Conservation (phyloP, 2,797 vertebrate species). For the Telmatherina bonti region DNA sequence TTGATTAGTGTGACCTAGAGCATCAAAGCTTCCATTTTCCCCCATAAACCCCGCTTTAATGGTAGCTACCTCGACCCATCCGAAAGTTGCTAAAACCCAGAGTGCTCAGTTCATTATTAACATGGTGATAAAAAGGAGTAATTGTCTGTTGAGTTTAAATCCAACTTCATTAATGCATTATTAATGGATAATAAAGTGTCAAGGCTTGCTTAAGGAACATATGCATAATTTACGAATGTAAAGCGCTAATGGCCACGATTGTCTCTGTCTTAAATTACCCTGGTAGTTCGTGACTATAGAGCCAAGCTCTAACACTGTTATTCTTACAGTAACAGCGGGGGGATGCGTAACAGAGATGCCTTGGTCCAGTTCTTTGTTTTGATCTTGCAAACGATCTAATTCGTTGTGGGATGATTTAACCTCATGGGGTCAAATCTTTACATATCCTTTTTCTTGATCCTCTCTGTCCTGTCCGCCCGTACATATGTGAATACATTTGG, state of each 20-base stretch:
- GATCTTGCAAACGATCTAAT: slow-evolving; percentile 12
- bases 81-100: slow-evolving; percentile 33
- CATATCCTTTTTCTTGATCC: not conserved
- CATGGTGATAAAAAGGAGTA: slow-evolving; percentile 42
- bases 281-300: slow-evolving; percentile 27
- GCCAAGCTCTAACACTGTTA: slow-evolving; percentile 1
- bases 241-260: slow-evolving; percentile 27
- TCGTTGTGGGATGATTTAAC: slow-evolving; percentile 36
- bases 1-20: slow-evolving; percentile 67
- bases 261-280: slow-evolving; percentile 38
- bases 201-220: slow-evolving; percentile 41
- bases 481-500: not conserved
- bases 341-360: slow-evolving; percentile 32
- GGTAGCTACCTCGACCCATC: slow-evolving; percentile 1
- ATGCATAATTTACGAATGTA: slow-evolving; percentile 60
- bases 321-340: slow-evolving; percentile 31
- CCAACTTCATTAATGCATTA: slow-evolving; percentile 53
- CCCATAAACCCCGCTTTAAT: slow-evolving; percentile 23
- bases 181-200: slow-evolving; percentile 51
- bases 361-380: slow-evolving; percentile 35
- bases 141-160: slow-evolving; percentile 41
- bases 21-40: slow-evolving; percentile 46
- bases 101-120: slow-evolving; percentile 58
- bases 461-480: not conserved
- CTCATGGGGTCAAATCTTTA: slow-evolving; percentile 8